phyloP scores from a whole-genome alignment of 2,113 vertebrate genomes.

The Carlito syrichta region DNA sequence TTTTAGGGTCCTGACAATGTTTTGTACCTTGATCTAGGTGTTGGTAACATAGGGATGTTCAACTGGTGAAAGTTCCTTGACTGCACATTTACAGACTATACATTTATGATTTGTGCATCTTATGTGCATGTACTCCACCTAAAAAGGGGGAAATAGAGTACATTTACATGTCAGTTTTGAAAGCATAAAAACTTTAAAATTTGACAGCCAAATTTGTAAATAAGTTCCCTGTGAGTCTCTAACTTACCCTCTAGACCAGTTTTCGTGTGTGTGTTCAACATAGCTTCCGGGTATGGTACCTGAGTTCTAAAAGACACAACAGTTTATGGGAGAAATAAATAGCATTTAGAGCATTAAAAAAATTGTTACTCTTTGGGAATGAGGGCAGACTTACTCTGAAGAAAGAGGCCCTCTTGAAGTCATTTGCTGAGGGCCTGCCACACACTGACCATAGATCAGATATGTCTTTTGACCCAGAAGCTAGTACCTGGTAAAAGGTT shows the following conservation, averaged over 20 bases:
- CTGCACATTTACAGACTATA: too few species aligned
- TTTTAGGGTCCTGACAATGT: neutral
- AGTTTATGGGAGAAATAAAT: neutral
- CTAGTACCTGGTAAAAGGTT: neutral
- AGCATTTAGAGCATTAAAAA: neutral
- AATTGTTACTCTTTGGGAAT: neutral
- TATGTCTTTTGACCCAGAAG: neutral
- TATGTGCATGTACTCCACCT: neutral
- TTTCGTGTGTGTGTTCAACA: neutral
- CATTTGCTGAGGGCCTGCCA: neutral
- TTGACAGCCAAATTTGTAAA: neutral
- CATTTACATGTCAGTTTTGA: neutral
- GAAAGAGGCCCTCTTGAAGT: neutral
- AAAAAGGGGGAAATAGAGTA: too few species aligned
- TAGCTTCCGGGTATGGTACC: neutral
- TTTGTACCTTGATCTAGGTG: neutral
- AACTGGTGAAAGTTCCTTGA: too few species aligned
- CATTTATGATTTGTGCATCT: neutral
- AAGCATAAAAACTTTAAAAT: neutral
- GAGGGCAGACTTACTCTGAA: neutral
- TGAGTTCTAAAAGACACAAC: neutral
- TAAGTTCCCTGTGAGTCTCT: neutral
- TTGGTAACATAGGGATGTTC: neutral
- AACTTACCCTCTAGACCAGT: neutral
- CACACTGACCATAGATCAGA: neutral